phyloP scores from a whole-genome alignment of 2,113 vertebrate species.

The Alosa alosa region DNA sequence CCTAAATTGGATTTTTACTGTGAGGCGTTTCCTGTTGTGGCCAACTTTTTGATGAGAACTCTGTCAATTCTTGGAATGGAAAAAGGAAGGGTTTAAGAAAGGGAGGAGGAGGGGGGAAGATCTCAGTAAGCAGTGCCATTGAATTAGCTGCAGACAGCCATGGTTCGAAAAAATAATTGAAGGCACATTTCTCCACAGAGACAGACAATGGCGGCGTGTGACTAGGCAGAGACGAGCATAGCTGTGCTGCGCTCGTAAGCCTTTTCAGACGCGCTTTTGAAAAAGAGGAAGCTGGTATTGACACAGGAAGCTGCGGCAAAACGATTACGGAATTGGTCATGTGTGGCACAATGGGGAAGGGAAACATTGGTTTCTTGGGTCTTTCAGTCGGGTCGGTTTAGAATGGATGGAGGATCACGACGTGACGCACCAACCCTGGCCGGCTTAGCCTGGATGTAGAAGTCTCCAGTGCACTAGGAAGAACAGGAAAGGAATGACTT shows the following conservation, averaged over 20 bases:
- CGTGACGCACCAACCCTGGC: neutral
- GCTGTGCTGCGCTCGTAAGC: neutral
- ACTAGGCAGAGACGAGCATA: slow-evolving; percentile 4
- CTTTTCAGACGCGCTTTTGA: neutral
- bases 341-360: slow-evolving; percentile 42
- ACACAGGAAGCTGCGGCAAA: slow-evolving; percentile 41
- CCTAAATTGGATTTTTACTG: slow-evolving; percentile 68
- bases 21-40: slow-evolving; percentile 50
- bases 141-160: neutral
- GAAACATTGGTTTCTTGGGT: slow-evolving; percentile 16
- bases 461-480: neutral
- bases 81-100: neutral
- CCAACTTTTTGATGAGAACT: slow-evolving; percentile 63
- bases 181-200: slow-evolving; percentile 17
- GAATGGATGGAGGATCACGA: neutral
- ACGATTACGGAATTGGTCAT: slow-evolving; percentile 61
- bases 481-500: neutral
- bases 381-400: neutral
- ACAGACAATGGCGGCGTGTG: slow-evolving; percentile 22
- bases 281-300: slow-evolving; percentile 6
- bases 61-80: slow-evolving; percentile 55
- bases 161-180: slow-evolving; percentile 27
- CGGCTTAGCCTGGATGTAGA: neutral
- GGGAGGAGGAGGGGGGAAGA: slow-evolving; percentile 2
- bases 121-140: neutral